These are phyloP conservation scores for Peromyscus eremicus DNA, from an alignment of 2,797 vertebrate species.

Conservation along the genomic window DNA sequence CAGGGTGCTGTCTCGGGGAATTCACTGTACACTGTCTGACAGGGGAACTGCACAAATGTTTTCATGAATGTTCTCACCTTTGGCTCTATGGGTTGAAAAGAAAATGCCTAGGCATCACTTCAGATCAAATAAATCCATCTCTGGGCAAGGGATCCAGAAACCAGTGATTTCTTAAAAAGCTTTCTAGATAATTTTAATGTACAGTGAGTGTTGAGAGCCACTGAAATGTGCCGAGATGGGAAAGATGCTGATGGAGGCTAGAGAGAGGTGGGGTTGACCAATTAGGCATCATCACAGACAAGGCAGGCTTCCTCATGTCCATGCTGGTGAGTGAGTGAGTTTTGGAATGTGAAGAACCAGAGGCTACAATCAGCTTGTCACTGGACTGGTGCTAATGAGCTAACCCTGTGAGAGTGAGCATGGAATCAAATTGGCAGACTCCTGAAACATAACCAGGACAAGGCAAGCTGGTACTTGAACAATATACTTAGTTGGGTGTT, in stretches of 20 bases:
- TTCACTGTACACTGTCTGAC: background rate
- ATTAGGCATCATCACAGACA: background rate
- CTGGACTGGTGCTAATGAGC: background rate
- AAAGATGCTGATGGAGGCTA: background rate
- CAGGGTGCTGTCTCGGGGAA: background rate
- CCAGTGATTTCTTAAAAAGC: background rate
- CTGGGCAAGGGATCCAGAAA: background rate
- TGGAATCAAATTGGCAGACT: background rate
- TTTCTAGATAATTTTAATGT: constrained; percentile 12
- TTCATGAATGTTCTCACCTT: background rate
- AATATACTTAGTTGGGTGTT: background rate
- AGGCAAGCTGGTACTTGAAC: background rate
- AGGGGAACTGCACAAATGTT: background rate
- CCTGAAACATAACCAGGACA: background rate
- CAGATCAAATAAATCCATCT: constrained; percentile 50
- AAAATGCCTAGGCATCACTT: background rate
- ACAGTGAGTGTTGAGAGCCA: background rate
- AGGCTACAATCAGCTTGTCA: background rate
- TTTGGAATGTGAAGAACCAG: background rate
- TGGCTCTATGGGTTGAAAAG: constrained; percentile 39
- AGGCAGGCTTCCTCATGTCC: background rate
- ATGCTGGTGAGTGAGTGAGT: background rate
- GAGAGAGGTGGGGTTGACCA: background rate
- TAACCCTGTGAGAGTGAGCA: background rate
- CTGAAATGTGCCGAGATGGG: background rate